phyloP scores from a whole-genome alignment of 2,797 vertebrate genomes.

The Podarcis siculus region DNA sequence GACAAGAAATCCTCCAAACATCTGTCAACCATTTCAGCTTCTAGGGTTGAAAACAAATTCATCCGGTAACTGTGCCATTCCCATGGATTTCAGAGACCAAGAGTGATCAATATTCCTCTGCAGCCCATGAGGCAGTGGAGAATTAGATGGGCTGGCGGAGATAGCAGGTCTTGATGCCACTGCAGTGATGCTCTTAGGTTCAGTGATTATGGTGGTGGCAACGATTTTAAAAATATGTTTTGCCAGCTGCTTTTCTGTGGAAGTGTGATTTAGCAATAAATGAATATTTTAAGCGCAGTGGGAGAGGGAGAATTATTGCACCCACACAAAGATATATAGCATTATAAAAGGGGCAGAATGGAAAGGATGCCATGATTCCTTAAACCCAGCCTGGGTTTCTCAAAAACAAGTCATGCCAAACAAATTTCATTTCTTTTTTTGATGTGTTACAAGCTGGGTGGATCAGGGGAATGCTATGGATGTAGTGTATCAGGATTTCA shows the following conservation, averaged over 20 bases:
- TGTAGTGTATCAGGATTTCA: no score
- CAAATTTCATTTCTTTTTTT: no score
- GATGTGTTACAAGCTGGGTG: no score
- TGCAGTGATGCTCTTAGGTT: neutral
- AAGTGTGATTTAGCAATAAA: neutral
- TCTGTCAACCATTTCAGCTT: conserved; percentile 46
- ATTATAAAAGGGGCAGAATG: neutral
- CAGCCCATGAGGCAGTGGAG: neutral
- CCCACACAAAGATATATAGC: neutral
- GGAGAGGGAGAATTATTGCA: neutral
- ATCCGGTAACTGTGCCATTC: conserved; percentile 28
- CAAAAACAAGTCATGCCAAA: no score
- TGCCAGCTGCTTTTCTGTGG: neutral
- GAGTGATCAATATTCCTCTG: conserved; percentile 20
- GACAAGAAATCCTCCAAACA: conserved; percentile 61
- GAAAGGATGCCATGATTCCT: no score
- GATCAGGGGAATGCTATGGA: no score
- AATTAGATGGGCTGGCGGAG: neutral
- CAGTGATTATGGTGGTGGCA: neutral
- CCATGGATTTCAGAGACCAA: neutral
- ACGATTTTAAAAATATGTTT: neutral
- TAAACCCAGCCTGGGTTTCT: no score
- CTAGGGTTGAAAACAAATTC: conserved; percentile 8
- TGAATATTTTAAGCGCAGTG: neutral
- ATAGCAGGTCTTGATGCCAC: neutral